Evolutionary conservation across 1,140 invertebrate genomes (phyloP), one percentile per base, ranked within the genome.

Genomic region (Nylanderia fulva): DNA sequence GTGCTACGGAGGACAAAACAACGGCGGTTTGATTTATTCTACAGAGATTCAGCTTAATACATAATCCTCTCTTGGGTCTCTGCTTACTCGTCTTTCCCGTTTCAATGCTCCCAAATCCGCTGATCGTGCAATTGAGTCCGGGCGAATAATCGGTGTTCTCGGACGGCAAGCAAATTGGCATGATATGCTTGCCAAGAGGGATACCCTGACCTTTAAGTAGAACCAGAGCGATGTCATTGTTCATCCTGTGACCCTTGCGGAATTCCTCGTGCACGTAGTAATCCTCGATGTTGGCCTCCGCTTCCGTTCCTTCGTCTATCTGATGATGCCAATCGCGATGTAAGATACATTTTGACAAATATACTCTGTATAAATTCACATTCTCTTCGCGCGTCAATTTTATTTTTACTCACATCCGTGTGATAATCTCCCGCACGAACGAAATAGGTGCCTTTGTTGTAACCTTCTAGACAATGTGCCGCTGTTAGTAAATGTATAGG

Each of bases 201-300:
- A 98, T 95, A 0, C 96, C 96, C 0, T 91, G 92, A 0, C 95
- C 96, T 92, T 97, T 96, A 7, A 98, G 92, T 84, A 96, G 95
- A 5, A 98, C 95, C 66, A 98, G 66, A 0, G 97, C 97, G 58
- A 98, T 96, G 87, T 98, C 97, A 90, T 97, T 97, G 89, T 97
- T 97, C 94, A 97, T 96, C 54, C 96, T 95, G 4, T 95, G 95
- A 0, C 95, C 96, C 86, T 96, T 95, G 13, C 96, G 95, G 91
- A 97, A 97, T 6, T 96, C 93, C 74, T 96, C 96, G 88, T 97
- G 97, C 2, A 96, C 94, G 87, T 96, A 96, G 90, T 96, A 96
- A 86, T 96, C 96, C 75, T 97, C 97, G 54, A 97, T 96, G 68
- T 95, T 96, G 1, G 96, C 95, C 85, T 97, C 96, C 56, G 96